phyloP scores from a whole-genome alignment of 2,888 invertebrate species.

The Junonia oenone region DNA sequence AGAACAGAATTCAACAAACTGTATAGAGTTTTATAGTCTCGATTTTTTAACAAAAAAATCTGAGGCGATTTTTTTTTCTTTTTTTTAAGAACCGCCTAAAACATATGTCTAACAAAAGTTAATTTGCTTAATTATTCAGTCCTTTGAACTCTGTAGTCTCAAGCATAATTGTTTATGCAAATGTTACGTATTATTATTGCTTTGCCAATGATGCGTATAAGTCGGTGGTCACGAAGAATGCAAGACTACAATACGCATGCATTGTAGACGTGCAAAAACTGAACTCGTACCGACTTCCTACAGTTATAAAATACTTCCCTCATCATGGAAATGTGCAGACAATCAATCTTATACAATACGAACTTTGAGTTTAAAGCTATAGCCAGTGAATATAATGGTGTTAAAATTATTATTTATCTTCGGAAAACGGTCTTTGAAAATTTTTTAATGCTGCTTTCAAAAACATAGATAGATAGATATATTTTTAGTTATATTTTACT shows the following conservation, averaged over 20 bases:
- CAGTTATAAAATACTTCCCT: slow-evolving; percentile 2
- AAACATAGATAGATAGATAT: too few species aligned
- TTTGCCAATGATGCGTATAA: slow-evolving; percentile 15
- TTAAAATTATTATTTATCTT: too few species aligned
- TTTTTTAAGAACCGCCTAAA: too few species aligned
- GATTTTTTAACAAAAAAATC: too few species aligned
- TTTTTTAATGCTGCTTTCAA: too few species aligned
- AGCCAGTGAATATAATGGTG: too few species aligned
- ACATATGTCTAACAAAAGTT: not conserved
- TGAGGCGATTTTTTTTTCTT: too few species aligned
- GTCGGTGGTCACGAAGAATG: slow-evolving; percentile 7
- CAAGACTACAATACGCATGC: slow-evolving; percentile 3
- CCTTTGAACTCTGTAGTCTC: not conserved
- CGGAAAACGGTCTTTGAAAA: too few species aligned
- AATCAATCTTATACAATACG: not conserved
- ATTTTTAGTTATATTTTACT: not conserved
- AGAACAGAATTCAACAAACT: too few species aligned
- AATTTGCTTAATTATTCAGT: not conserved
- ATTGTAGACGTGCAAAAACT: slow-evolving; percentile 6
- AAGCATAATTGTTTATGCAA: slow-evolving; percentile 1
- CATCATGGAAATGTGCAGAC: not conserved
- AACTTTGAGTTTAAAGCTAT: too few species aligned
- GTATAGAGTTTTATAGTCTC: too few species aligned
- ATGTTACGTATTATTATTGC: not conserved
- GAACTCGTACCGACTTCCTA: slow-evolving; percentile 8